Evolutionary conservation across 2,888 invertebrate genomes (phyloP).

Genomic region (Synanthedon formicaeformis): DNA sequence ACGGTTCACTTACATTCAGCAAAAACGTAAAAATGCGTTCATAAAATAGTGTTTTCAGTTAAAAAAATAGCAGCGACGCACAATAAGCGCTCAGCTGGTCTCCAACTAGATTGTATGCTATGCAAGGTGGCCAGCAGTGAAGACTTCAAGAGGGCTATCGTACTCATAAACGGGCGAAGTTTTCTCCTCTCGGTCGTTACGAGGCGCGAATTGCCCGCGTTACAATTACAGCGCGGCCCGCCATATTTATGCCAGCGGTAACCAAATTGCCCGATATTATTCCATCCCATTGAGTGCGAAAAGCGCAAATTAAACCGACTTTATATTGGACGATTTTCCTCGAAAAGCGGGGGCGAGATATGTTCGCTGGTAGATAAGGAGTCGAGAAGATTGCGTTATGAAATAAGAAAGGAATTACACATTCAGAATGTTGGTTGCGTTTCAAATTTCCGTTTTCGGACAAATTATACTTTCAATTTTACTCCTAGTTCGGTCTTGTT

Average conservation of each 20-base stretch:
- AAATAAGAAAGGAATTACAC: slow-evolving; percentile 66
- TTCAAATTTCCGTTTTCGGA: slow-evolving; percentile 33
- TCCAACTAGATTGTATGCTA: slow-evolving; percentile 2
- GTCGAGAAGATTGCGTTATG: slow-evolving; percentile 67
- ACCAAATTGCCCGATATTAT: slow-evolving; percentile 72
- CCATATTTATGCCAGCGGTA: slow-evolving; percentile 70
- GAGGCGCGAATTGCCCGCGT: slow-evolving; percentile 68
- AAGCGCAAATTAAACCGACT: slow-evolving; percentile 72
- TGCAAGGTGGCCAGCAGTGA: slow-evolving; percentile 3
- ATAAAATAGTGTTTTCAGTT: not conserved
- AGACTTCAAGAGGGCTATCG: slow-evolving; percentile 27
- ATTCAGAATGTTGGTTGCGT: slow-evolving; percentile 55
- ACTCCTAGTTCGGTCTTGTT: no score
- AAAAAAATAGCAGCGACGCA: not conserved
- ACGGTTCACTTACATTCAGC: not conserved
- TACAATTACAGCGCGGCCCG: slow-evolving; percentile 67
- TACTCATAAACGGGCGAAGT: slow-evolving; percentile 58
- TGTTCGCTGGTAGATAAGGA: slow-evolving; percentile 66
- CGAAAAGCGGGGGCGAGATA: slow-evolving; percentile 64
- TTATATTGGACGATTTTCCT: slow-evolving; percentile 70
- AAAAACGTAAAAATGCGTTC: not conserved
- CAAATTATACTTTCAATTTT: slow-evolving; percentile 18
- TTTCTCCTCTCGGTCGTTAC: slow-evolving; percentile 64
- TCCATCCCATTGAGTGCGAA: slow-evolving; percentile 72
- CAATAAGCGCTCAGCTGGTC: not conserved